Conservation (phyloP, 2,888 invertebrate genomes). For the Serripes groenlandicus region DNA sequence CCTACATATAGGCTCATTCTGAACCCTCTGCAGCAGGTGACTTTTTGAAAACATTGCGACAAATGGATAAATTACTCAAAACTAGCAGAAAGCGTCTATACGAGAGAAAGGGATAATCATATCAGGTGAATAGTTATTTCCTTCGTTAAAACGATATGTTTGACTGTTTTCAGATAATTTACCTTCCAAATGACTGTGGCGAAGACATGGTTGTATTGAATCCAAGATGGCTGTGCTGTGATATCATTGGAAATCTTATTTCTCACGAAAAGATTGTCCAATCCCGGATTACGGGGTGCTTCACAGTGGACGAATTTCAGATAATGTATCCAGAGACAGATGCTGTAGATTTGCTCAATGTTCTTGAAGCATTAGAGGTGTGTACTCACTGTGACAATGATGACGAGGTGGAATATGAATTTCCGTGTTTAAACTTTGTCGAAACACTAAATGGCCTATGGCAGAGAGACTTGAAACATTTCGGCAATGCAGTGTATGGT, state of each 20-base stretch:
- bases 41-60: background rate
- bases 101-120: no score
- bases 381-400: slow-evolving; percentile 91
- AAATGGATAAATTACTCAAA: background rate
- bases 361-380: slow-evolving; percentile 91
- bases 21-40: background rate
- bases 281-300: slow-evolving; percentile 89
- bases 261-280: slow-evolving; percentile 86
- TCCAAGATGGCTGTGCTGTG: slow-evolving; percentile 90
- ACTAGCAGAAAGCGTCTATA: no score
- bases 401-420: slow-evolving; percentile 92
- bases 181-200: slow-evolving; percentile 88
- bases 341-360: slow-evolving; percentile 90
- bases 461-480: slow-evolving; percentile 87
- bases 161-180: slow-evolving; percentile 88
- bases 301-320: slow-evolving; percentile 91
- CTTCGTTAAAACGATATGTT: no score
- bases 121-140: no score
- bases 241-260: slow-evolving; percentile 90
- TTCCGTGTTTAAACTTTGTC: slow-evolving; percentile 90
- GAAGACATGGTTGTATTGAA: slow-evolving; percentile 90
- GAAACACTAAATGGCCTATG: slow-evolving; percentile 91
- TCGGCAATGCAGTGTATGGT: slow-evolving; percentile 88
- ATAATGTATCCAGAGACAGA: slow-evolving; percentile 91
- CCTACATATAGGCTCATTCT: background rate